phyloP scores from a whole-genome alignment of 2,113 vertebrate species.

The Chaetops frenatus region DNA sequence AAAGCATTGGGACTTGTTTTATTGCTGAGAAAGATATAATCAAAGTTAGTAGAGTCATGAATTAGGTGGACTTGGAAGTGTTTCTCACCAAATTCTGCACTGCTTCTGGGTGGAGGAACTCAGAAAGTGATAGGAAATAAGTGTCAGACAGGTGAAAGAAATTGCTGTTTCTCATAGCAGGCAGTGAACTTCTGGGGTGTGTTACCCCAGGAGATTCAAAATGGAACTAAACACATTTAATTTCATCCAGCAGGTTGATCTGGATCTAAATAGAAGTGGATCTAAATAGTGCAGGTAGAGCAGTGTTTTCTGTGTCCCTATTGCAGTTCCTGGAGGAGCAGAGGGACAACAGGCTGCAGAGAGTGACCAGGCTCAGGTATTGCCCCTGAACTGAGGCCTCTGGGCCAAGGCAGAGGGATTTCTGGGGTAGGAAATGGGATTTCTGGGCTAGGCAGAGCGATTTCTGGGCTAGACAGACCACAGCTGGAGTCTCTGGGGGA shows the following conservation, averaged over 20 bases:
- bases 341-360: not conserved
- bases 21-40: not conserved
- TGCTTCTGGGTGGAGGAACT: not conserved
- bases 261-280: not conserved
- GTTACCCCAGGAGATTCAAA: not conserved
- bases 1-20: not conserved
- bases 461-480: not conserved
- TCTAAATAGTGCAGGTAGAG: not conserved
- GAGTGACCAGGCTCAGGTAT: fast-evolving
- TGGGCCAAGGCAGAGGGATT: not conserved
- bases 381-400: not conserved
- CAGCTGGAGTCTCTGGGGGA: not conserved
- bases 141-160: not conserved
- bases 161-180: not conserved
- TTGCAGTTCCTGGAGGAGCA: not conserved
- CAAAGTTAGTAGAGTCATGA: not conserved
- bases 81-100: not conserved
- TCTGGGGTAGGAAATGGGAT: too few species aligned
- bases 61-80: not conserved
- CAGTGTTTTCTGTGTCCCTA: not conserved
- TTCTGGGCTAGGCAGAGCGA: not conserved
- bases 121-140: not conserved
- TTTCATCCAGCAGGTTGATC: not conserved
- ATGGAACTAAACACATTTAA: not conserved
- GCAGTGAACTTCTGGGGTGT: not conserved